Evolutionary conservation across 2,888 invertebrate genomes (phyloP).

Genomic region (Eupeodes luniger): DNA sequence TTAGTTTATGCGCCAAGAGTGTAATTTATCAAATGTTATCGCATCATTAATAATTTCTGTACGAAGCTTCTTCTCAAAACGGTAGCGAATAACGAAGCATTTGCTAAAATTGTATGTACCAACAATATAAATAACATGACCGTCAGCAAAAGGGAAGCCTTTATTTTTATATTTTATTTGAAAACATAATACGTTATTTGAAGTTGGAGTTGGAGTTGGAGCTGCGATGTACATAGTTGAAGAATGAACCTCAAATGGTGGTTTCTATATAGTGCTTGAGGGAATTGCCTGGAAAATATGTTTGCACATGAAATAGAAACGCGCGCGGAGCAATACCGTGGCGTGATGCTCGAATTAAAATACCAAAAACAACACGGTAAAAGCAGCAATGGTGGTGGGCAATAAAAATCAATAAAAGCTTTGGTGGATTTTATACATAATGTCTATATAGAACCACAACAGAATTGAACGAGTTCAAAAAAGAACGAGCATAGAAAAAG

Average conservation of each 20-base stretch:
- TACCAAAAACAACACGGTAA: conserved; percentile 36
- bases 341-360: conserved; percentile 53
- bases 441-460: background rate
- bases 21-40: conserved; percentile 77
- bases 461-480: background rate
- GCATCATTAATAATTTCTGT: conserved; percentile 77
- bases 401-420: conserved; percentile 63
- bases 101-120: conserved; percentile 18
- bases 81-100: background rate
- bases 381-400: no score
- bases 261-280: conserved; percentile 26
- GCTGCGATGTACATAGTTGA: background rate
- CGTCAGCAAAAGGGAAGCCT: conserved; percentile 43
- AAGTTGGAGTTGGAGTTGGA: background rate
- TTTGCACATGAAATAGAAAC: conserved; percentile 48
- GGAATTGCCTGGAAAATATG: conserved; percentile 27
- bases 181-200: conserved; percentile 63
- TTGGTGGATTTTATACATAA: background rate
- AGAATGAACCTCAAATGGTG: conserved; percentile 28
- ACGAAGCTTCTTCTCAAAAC: conserved; percentile 6
- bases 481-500: background rate
- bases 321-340: background rate
- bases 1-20: conserved; percentile 55
- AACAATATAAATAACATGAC: conserved; percentile 35
- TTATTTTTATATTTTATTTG: conserved; percentile 46